Evolutionary conservation across 92 coral and sea anemone species (phyloP).

Genomic region (Parazoanthus atlanticus): DNA sequence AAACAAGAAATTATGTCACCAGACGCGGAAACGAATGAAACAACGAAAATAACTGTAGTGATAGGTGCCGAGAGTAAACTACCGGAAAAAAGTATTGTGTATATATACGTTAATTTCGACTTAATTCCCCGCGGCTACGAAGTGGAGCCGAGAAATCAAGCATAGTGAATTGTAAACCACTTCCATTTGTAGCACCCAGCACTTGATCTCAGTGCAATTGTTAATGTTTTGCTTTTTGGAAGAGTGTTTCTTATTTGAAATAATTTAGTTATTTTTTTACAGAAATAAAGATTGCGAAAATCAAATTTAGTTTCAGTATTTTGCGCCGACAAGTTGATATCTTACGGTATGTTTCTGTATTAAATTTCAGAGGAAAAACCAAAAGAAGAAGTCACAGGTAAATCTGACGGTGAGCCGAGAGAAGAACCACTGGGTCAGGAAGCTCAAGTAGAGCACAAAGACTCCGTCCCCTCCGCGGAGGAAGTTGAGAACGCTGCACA

Average conservation of each 20-base stretch:
- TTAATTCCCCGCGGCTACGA: too few relatives aligned
- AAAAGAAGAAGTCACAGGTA: conserved; percentile 17
- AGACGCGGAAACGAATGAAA: too few relatives aligned
- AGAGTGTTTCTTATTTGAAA: not conserved
- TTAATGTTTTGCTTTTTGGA: not conserved
- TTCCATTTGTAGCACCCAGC: too few relatives aligned
- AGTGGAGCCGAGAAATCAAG: too few relatives aligned
- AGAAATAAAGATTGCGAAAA: not conserved
- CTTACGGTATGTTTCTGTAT: not conserved
- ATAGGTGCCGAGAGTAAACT: too few relatives aligned
- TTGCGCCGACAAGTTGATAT: not conserved
- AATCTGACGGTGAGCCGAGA: conserved; percentile 66
- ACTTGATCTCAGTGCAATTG: not conserved
- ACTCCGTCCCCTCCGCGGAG: conserved; percentile 44
- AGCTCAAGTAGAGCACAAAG: conserved; percentile 66
- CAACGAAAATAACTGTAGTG: too few relatives aligned
- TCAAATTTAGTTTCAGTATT: not conserved
- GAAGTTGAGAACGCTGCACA: conserved; percentile 18
- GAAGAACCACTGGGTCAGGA: conserved; percentile 93
- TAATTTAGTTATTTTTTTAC: not conserved
- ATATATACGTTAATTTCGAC: too few relatives aligned
- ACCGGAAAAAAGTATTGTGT: too few relatives aligned
- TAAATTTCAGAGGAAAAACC: conserved; percentile 22
- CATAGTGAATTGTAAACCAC: too few relatives aligned
- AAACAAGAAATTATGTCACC: too few relatives aligned